phyloP scores from a whole-genome alignment of 2,888 invertebrate genomes.

The Mystacides longicornis region DNA sequence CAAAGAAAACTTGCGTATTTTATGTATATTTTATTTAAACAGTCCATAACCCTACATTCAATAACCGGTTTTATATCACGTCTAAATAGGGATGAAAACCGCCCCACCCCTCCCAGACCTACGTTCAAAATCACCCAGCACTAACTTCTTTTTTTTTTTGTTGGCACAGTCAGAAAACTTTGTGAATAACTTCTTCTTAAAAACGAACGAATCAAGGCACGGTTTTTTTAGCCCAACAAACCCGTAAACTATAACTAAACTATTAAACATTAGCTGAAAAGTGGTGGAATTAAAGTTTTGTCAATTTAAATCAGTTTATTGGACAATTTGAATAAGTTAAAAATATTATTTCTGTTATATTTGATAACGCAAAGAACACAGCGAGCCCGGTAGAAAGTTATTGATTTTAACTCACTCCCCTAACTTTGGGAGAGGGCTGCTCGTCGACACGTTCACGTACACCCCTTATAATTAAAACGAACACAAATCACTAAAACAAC shows the following conservation, averaged over 20 bases:
- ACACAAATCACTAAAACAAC: slow-evolving; percentile 4
- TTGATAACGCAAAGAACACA: slow-evolving; percentile 34
- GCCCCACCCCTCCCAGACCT: slow-evolving; percentile 40
- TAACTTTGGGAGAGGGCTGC: slow-evolving; percentile 43
- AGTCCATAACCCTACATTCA: no score
- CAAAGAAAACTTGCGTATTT: no score
- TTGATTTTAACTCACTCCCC: slow-evolving; percentile 51
- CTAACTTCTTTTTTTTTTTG: slow-evolving; percentile 46
- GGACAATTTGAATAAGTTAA: slow-evolving; percentile 14
- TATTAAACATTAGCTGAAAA: neutral
- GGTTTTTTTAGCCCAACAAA: neutral
- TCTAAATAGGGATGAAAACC: slow-evolving; percentile 31
- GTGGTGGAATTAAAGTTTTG: slow-evolving; percentile 1
- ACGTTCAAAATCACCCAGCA: slow-evolving; percentile 41
- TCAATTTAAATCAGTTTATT: neutral
- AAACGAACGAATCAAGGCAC: slow-evolving; percentile 18
- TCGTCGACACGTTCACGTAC: slow-evolving; percentile 35
- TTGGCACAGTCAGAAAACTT: slow-evolving; percentile 48
- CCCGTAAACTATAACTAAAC: neutral
- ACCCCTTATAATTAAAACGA: neutral
- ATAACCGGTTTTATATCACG: neutral
- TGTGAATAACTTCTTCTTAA: slow-evolving; percentile 37
- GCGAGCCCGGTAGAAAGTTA: slow-evolving; percentile 41
- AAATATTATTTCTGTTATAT: slow-evolving; percentile 37
- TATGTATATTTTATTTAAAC: no score